Evolutionary conservation across 2,888 invertebrate genomes (phyloP).

Genomic region (Leptinotarsa haldemani): DNA sequence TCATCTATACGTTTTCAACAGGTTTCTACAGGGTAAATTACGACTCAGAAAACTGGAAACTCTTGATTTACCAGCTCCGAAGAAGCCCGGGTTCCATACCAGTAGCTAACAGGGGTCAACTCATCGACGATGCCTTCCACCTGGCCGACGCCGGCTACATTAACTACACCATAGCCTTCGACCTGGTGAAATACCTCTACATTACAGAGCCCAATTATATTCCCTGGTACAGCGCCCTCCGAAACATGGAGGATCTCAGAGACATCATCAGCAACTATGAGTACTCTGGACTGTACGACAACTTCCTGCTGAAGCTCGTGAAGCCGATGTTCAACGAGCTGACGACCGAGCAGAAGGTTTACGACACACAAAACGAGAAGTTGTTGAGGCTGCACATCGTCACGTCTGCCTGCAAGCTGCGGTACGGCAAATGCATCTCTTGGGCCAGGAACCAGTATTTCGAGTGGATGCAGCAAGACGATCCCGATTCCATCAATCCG

Average conservation of each 20-base stretch:
- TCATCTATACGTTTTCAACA: constrained; percentile 47
- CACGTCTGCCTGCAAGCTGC: constrained; percentile 71
- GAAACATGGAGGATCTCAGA: constrained; percentile 69
- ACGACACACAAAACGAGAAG: constrained; percentile 70
- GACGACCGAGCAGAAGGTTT: constrained; percentile 68
- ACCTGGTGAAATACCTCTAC: constrained; percentile 74
- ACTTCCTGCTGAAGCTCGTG: constrained; percentile 56
- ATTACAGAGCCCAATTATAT: constrained; percentile 73
- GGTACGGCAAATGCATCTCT: constrained; percentile 68
- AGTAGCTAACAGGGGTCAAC: constrained; percentile 74
- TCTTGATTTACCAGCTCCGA: constrained; percentile 66
- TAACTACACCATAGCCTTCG: constrained; percentile 72
- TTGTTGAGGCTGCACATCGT: constrained; percentile 71
- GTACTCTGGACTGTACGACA: constrained; percentile 67
- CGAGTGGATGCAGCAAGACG: constrained; percentile 58
- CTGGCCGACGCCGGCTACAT: constrained; percentile 72
- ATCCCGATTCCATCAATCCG: constrained; percentile 61
- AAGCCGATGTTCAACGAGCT: constrained; percentile 65
- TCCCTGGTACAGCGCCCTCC: constrained; percentile 75
- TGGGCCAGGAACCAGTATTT: constrained; percentile 68
- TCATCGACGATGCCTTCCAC: constrained; percentile 80
- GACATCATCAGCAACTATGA: constrained; percentile 67
- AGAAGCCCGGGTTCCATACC: constrained; percentile 66
- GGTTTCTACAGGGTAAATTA: constrained; percentile 76
- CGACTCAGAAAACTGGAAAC: constrained; percentile 71